Conservation (phyloP, 1,140 invertebrate genomes). For the Rhagoletis pomonella region DNA sequence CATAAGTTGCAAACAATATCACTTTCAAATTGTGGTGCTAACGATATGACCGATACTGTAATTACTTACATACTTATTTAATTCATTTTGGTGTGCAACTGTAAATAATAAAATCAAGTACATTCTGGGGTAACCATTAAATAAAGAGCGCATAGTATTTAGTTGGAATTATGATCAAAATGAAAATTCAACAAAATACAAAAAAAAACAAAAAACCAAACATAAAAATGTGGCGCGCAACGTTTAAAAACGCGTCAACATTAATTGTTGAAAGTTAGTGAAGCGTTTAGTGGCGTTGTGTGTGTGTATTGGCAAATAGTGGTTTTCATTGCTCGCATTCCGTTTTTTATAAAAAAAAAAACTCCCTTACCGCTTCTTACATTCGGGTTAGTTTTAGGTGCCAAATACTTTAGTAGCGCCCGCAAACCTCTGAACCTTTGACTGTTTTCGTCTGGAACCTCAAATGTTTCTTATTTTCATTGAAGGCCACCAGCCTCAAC, state of each 20-base stretch:
- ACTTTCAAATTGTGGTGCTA: too few species aligned
- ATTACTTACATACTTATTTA: background rate
- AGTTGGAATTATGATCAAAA: background rate
- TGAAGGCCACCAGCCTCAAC: too few species aligned
- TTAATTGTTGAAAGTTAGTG: background rate
- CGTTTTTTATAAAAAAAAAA: too few species aligned
- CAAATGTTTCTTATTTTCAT: too few species aligned
- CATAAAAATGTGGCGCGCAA: background rate
- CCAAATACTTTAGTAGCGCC: too few species aligned
- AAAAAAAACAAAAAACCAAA: background rate
- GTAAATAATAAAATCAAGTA: conserved; percentile 21
- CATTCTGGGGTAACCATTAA: background rate
- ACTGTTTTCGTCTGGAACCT: too few species aligned
- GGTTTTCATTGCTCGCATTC: too few species aligned
- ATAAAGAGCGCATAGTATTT: background rate
- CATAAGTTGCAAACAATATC: too few species aligned
- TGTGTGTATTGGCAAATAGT: background rate
- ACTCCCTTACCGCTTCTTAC: too few species aligned
- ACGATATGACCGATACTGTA: too few species aligned
- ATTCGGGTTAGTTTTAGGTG: too few species aligned
- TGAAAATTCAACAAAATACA: background rate
- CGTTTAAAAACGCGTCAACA: background rate
- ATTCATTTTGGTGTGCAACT: conserved; percentile 5
- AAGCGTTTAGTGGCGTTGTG: background rate
- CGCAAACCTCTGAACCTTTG: too few species aligned